These are phyloP conservation scores for Ashinkailepas kermadecensis DNA, from an alignment of 2,888 invertebrate species.

Conservation along the genomic window DNA sequence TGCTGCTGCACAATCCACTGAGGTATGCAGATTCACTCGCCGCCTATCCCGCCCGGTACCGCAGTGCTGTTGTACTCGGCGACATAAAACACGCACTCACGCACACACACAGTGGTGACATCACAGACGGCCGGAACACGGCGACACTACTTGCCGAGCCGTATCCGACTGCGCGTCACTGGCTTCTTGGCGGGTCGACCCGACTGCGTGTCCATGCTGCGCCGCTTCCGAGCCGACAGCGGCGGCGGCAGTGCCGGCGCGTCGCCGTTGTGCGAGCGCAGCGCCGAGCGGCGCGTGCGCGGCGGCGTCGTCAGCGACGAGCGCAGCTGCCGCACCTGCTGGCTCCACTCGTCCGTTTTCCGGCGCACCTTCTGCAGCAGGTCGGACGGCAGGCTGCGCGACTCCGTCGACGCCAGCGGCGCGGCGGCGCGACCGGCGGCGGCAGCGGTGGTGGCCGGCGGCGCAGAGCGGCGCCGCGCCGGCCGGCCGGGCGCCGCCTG, in stretches of 20 bases:
- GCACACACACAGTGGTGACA: not conserved
- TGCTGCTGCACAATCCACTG: not conserved
- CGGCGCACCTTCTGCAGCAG: slow-evolving; percentile 16
- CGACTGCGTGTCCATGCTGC: not conserved
- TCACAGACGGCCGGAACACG: too few species aligned
- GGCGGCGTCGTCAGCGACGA: not conserved
- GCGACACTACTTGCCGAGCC: not conserved
- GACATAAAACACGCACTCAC: not conserved
- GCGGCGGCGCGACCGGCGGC: not conserved
- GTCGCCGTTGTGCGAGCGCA: slow-evolving; percentile 14
- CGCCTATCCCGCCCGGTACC: too few species aligned
- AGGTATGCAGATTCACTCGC: not conserved
- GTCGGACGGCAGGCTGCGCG: not conserved
- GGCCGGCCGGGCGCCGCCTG: slow-evolving; percentile 20
- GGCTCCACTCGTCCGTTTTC: slow-evolving; percentile 21
- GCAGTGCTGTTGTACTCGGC: too few species aligned
- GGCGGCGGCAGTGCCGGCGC: not conserved
- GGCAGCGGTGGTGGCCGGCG: slow-evolving; percentile 1
- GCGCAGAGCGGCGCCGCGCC: slow-evolving; percentile 10
- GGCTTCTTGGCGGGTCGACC: slow-evolving; percentile 6
- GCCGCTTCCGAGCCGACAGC: not conserved
- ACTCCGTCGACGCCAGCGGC: not conserved
- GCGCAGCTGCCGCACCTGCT: slow-evolving; percentile 16
- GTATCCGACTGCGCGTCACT: slow-evolving; percentile 4
- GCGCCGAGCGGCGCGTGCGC: slow-evolving; percentile 16